Evolutionary conservation across 2,888 invertebrate genomes (phyloP).

Genomic region (Allacma fusca): DNA sequence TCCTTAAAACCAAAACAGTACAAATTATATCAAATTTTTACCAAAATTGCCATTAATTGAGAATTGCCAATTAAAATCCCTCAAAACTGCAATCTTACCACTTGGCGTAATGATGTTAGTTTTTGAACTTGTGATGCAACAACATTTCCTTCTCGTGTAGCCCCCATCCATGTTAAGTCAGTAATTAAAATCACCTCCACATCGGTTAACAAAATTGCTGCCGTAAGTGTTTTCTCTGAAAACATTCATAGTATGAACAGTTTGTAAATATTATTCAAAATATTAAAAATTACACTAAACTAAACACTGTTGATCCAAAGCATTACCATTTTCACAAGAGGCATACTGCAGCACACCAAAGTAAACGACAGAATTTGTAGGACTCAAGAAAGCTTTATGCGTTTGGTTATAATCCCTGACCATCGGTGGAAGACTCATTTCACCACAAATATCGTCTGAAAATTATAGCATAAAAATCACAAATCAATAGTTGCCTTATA

Average conservation of each 20-base stretch:
- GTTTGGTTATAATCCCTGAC: conserved; percentile 60
- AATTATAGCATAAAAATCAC: conserved; percentile 1
- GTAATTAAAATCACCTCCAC: conserved; percentile 56
- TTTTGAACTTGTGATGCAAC: conserved; percentile 50
- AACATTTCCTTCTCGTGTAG: conserved; percentile 51
- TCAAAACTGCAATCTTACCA: conserved; percentile 47
- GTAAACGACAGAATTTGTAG: conserved; percentile 57
- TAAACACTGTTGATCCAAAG: neutral
- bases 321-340: conserved; percentile 56
- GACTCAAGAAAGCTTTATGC: conserved; percentile 59
- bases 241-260: neutral
- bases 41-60: no score
- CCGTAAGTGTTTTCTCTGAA: conserved; percentile 56
- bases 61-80: no score
- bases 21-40: neutral
- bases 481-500: neutral
- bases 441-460: conserved; percentile 56
- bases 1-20: conserved; percentile 47
- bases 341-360: conserved; percentile 59
- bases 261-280: neutral
- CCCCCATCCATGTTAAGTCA: conserved; percentile 57
- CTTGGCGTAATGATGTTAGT: conserved; percentile 54
- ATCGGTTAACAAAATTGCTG: conserved; percentile 58
- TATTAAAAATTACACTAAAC: neutral
- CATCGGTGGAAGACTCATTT: conserved; percentile 56